Evolutionary conservation across 2,888 invertebrate genomes (phyloP).

Genomic region (Melieria omissa): DNA sequence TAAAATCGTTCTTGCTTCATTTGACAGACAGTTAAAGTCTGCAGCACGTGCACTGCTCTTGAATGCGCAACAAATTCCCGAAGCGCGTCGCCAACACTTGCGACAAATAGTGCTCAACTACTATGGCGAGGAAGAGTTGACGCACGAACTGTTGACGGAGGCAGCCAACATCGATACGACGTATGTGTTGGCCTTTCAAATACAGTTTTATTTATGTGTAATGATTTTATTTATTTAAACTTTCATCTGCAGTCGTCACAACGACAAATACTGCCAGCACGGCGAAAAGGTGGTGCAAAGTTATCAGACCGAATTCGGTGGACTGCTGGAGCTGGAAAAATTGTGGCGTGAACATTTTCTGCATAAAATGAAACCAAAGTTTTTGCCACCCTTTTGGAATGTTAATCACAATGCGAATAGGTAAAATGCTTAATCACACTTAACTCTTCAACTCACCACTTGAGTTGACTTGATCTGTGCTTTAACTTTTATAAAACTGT

Average conservation of each 20-base stretch:
- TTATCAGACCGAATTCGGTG: slow-evolving; percentile 69
- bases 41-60: slow-evolving; percentile 72
- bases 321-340: slow-evolving; percentile 76
- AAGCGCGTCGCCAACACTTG: slow-evolving; percentile 67
- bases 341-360: slow-evolving; percentile 83
- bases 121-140: slow-evolving; percentile 68
- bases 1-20: neutral
- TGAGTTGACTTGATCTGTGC: no score
- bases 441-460: no score
- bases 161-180: slow-evolving; percentile 68
- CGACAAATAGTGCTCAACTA: slow-evolving; percentile 68
- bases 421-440: slow-evolving; percentile 51
- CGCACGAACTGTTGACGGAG: slow-evolving; percentile 68
- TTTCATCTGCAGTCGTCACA: slow-evolving; percentile 26
- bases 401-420: slow-evolving; percentile 77
- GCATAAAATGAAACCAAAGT: slow-evolving; percentile 75
- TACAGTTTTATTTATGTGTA: neutral
- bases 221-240: neutral
- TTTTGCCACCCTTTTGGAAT: slow-evolving; percentile 81
- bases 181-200: slow-evolving; percentile 56
- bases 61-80: slow-evolving; percentile 69
- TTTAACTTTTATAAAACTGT: no score
- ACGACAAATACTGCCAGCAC: slow-evolving; percentile 69
- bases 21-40: slow-evolving; percentile 69
- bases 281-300: slow-evolving; percentile 72